A percentile compares a stretch with the other conserved stretches of the same genome.
These are phyloP conservation scores for Etheostoma cragini DNA, from an alignment of 2,113 vertebrate species.

Conservation along the genomic window DNA sequence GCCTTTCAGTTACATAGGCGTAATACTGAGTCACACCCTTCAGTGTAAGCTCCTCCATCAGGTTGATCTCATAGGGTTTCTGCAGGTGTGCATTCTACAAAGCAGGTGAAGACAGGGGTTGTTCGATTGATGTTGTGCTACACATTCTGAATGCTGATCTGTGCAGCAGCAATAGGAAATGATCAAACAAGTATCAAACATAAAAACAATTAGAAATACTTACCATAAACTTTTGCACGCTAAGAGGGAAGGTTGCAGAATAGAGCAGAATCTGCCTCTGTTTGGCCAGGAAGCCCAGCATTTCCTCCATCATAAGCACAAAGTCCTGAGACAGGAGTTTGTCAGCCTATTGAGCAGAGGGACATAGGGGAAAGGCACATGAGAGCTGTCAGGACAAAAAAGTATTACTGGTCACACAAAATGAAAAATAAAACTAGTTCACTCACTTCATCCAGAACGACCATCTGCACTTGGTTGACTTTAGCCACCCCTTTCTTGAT, in stretches of 20 bases:
- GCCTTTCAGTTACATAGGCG: conserved; percentile 98
- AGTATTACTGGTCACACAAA: not conserved
- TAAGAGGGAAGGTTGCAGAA: conserved; percentile 98
- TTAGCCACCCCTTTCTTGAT: conserved; percentile 99
- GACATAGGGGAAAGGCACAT: not conserved
- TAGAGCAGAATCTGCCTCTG: conserved; percentile 99
- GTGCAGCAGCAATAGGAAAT: not conserved
- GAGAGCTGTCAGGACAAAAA: not conserved
- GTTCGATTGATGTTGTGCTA: not conserved
- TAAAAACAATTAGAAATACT: conserved; percentile 34
- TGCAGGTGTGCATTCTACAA: conserved; percentile 93
- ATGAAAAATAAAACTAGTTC: not conserved
- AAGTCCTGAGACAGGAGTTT: conserved; percentile 99
- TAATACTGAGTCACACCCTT: conserved; percentile 99
- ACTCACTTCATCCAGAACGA: conserved; percentile 97
- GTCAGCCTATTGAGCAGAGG: conserved; percentile 87
- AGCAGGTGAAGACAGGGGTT: conserved; percentile 4
- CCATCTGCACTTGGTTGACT: conserved; percentile 98
- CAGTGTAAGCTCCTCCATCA: conserved; percentile 99
- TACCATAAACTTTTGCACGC: conserved; percentile 99
- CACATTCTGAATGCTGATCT: not conserved
- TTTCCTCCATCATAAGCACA: conserved; percentile 99
- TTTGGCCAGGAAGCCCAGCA: conserved; percentile 95
- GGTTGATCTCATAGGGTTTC: conserved; percentile 99
- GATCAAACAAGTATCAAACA: too few species aligned